Percentiles rank a stretch among this genome's conserved stretches.
Evolutionary conservation across 1,140 invertebrate species (phyloP).

Genomic region (Pollicipes pollicipes): DNA sequence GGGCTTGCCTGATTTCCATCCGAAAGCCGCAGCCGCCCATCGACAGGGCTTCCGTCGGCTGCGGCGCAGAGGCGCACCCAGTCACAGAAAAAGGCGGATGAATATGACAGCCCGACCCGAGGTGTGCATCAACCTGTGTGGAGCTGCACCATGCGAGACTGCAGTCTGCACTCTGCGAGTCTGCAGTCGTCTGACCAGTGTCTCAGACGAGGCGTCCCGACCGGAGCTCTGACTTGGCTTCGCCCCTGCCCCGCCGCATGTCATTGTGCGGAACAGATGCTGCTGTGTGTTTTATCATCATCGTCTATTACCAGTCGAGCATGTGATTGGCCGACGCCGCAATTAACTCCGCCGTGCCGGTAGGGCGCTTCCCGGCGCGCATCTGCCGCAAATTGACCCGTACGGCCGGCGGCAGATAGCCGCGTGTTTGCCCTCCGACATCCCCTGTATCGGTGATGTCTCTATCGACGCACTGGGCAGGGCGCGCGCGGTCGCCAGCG

Average conservation of each 20-base stretch:
- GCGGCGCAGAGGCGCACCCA: neutral
- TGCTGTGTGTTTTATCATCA: neutral
- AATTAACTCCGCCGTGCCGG: neutral
- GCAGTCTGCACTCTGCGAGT: no score
- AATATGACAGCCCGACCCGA: no score
- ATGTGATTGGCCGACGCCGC: neutral
- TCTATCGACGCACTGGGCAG: no score
- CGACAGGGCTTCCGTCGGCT: neutral
- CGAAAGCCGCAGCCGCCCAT: neutral
- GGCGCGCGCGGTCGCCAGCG: no score
- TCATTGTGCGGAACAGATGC: neutral
- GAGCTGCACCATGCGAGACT: no score
- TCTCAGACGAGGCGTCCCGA: neutral
- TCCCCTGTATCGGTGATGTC: neutral
- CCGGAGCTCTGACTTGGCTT: neutral
- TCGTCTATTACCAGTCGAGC: conserved; percentile 1
- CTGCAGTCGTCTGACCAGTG: no score
- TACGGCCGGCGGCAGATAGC: neutral
- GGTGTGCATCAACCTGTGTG: no score
- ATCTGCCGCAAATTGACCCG: neutral
- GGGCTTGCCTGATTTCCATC: neutral
- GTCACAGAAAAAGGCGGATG: no score
- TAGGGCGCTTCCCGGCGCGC: neutral
- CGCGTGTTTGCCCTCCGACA: no score
- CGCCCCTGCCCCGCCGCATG: neutral